These are phyloP conservation scores for Grus americana DNA, from an alignment of 2,113 vertebrate species.

Conservation along the genomic window DNA sequence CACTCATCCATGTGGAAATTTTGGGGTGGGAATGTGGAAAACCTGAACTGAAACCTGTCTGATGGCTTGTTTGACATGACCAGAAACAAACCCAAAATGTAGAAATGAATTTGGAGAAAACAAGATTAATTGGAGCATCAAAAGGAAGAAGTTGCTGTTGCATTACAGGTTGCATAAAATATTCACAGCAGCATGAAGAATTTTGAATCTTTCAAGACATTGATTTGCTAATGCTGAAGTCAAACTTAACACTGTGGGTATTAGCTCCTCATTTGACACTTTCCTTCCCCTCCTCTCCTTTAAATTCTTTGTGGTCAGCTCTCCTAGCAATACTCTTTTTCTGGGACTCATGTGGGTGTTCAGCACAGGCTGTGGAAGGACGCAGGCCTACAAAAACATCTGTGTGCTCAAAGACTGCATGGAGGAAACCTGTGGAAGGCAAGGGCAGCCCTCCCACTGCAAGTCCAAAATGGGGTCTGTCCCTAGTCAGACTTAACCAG, in stretches of 20 bases:
- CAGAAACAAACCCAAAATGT: neutral
- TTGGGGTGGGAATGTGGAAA: neutral
- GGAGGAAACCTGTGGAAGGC: neutral
- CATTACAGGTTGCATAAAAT: neutral
- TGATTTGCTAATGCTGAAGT: neutral
- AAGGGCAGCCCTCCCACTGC: neutral
- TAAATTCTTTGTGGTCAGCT: neutral
- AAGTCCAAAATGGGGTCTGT: neutral
- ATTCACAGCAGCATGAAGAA: neutral
- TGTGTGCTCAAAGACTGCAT: neutral
- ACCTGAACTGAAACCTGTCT: neutral
- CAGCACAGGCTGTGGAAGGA: neutral
- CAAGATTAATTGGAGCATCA: neutral
- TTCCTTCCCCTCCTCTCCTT: neutral
- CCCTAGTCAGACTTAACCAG: neutral
- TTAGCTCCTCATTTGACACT: neutral
- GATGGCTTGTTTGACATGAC: neutral
- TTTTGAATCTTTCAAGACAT: neutral
- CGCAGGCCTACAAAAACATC: neutral
- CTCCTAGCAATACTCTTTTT: neutral
- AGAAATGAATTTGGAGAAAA: neutral
- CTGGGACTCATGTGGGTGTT: neutral
- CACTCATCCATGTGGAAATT: neutral
- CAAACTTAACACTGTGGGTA: neutral
- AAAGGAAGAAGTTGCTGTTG: neutral